These are phyloP conservation scores for Mizuhopecten yessoensis DNA, from an alignment of 1,140 invertebrate genomes.

Conservation along the genomic window DNA sequence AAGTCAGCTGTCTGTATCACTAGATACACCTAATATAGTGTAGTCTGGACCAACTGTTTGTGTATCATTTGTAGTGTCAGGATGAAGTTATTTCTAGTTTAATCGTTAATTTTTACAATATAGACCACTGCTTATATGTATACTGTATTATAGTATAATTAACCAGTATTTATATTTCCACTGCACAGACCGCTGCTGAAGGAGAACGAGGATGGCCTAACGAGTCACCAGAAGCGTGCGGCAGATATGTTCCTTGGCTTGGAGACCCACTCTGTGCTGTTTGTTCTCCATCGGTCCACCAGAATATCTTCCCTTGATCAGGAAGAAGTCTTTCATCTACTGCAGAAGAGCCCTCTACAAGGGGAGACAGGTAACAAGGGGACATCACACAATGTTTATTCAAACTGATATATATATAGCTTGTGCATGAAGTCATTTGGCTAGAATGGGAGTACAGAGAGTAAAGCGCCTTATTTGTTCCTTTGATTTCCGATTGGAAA, in stretches of 20 bases:
- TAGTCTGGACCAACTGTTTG: too few relatives aligned
- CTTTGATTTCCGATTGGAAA: too few relatives aligned
- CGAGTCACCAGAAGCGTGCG: slow-evolving; percentile 68
- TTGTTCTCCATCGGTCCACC: slow-evolving; percentile 79
- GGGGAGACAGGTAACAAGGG: slow-evolving; percentile 49
- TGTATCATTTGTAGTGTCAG: too few relatives aligned
- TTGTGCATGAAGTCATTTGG: not conserved
- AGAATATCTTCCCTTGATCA: slow-evolving; percentile 74
- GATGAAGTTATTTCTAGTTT: too few relatives aligned
- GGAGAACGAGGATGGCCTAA: slow-evolving; percentile 53
- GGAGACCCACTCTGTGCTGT: slow-evolving; percentile 80
- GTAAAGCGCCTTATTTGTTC: too few relatives aligned
- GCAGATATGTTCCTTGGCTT: slow-evolving; percentile 78
- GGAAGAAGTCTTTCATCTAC: slow-evolving; percentile 76
- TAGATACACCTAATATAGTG: too few relatives aligned
- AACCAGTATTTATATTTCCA: not conserved
- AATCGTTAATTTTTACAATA: too few relatives aligned
- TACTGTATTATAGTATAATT: too few relatives aligned
- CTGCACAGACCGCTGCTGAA: slow-evolving; percentile 73
- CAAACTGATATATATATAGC: not conserved
- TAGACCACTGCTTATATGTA: too few relatives aligned
- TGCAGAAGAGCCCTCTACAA: slow-evolving; percentile 73
- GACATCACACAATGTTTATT: not conserved
- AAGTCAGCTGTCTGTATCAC: too few relatives aligned
- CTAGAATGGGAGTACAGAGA: not conserved